Percentiles rank a stretch among this genome's conserved stretches.
Evolutionary conservation across 2,113 vertebrate species (phyloP).

Genomic region (Ciconia maguari): DNA sequence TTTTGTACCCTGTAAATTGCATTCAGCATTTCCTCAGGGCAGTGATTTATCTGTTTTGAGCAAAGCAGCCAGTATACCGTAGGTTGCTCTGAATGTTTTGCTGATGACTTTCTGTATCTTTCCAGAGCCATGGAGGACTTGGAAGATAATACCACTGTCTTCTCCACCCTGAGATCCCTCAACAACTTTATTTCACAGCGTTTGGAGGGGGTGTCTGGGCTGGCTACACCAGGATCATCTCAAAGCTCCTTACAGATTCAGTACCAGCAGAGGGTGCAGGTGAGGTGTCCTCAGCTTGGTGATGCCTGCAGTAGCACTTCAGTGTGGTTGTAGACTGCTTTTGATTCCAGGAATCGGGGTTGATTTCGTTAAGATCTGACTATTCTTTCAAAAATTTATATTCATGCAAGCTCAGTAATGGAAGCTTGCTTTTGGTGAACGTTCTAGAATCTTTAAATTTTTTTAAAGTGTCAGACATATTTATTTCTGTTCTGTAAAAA

Average conservation of each 20-base stretch:
- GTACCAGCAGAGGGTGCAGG: slow-evolving; percentile 89
- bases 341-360: not conserved
- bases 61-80: not conserved
- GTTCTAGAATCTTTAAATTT: not conserved
- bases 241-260: slow-evolving; percentile 78
- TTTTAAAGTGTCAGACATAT: not conserved
- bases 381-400: not conserved
- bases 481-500: not conserved
- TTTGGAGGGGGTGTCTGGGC: slow-evolving; percentile 58
- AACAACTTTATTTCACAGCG: slow-evolving; percentile 85
- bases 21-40: not conserved
- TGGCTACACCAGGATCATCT: not conserved
- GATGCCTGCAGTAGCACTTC: not conserved
- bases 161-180: slow-evolving; percentile 88
- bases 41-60: not conserved
- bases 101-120: not conserved
- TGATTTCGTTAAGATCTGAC: not conserved
- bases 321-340: not conserved
- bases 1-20: not conserved
- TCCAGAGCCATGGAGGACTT: slow-evolving; percentile 75
- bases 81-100: not conserved
- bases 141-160: slow-evolving; percentile 88
- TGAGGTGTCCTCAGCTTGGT: slow-evolving; percentile 11
- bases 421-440: not conserved
- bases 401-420: not conserved